A percentile compares a stretch with the other conserved stretches of the same genome.
Evolutionary conservation across 2,888 invertebrate genomes (phyloP).

Genomic region (Xanthorhoe spadicearia): DNA sequence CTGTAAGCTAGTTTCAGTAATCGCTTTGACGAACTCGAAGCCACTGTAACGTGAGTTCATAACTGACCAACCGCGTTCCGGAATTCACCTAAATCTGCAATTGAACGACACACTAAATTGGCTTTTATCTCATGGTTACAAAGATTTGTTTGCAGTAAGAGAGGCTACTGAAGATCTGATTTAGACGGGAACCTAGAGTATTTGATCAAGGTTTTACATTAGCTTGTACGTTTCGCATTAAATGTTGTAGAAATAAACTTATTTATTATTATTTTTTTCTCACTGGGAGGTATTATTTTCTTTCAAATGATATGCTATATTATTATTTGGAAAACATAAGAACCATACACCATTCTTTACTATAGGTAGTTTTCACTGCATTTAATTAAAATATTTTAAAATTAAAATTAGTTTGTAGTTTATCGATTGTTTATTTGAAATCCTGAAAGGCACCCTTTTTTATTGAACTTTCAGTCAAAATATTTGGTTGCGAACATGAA

Average conservation of each 20-base stretch:
- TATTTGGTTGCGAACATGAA: no score
- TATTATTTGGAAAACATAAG: no score
- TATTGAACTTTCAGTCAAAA: no score
- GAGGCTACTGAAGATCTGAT: not conserved
- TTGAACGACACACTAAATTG: not conserved
- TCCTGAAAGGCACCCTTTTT: no score
- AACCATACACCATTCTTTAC: no score
- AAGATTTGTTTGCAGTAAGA: not conserved
- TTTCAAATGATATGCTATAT: no score
- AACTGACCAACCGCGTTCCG: not conserved
- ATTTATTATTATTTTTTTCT: no score
- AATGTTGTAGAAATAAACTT: not conserved
- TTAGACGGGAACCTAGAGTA: not conserved
- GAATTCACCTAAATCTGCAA: not conserved
- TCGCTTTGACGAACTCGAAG: not conserved
- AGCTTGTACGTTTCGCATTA: not conserved
- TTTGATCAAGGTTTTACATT: not conserved
- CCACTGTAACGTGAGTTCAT: not conserved
- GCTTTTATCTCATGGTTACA: not conserved
- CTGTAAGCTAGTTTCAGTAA: not conserved
- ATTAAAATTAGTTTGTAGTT: no score
- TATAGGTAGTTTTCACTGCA: no score
- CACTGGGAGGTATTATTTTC: no score
- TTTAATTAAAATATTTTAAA: no score
- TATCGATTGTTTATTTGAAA: no score